Evolutionary conservation across 37 sponge, comb jelly and placozoan species (phyloP), one percentile per base, ranked within the genome.

Genomic region (Haliclona indistincta): DNA sequence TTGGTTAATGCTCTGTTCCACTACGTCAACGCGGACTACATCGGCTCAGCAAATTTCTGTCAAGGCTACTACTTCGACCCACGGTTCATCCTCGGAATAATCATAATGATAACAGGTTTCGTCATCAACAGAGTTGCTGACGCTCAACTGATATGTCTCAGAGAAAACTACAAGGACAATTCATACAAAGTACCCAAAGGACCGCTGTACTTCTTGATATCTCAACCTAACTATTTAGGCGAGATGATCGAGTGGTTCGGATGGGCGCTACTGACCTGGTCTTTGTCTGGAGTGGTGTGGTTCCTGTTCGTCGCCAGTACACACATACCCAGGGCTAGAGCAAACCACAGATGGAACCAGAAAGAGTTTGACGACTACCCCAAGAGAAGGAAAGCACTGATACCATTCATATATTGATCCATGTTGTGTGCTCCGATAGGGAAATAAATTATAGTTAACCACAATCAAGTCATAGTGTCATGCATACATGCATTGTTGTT

Each of bases 231-330:
- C 77, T 94, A 91, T 56, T 67, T 94, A 43, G 95, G 88, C 15
- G 95, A 94, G 70, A 58, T 44, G 3, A 32, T 91, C 38, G 81
- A 94, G 86, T 94, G 95, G 95, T 45, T 87, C 20, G 95, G 95
- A 0, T 94, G 87, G 87, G 56, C 88, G 52, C 54, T 94, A 15
- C 49, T 58, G n/a, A 94, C 88, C 23, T 94, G 91, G 91, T 91
- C 95, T 11, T 75, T 91, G 13, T 54, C 88, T 51, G 91, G 95
- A 4, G 61, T 92, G 39, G 89, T 88, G 13, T 88, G 88, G 93
- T 87, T 80, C 74, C 75, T 85, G 40, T 90, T 91, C 54, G 28
- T 35, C 11, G 37, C 45, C 43, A 77, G 76, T 5, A 87, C 87
- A 13, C 76, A 83, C 58, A 64, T 90, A 23, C 84, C 95, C 3